A percentile compares a stretch with the other conserved stretches of the same genome.
Evolutionary conservation across 2,888 invertebrate species (phyloP).

Genomic region (Bhutanitis thaidina): DNA sequence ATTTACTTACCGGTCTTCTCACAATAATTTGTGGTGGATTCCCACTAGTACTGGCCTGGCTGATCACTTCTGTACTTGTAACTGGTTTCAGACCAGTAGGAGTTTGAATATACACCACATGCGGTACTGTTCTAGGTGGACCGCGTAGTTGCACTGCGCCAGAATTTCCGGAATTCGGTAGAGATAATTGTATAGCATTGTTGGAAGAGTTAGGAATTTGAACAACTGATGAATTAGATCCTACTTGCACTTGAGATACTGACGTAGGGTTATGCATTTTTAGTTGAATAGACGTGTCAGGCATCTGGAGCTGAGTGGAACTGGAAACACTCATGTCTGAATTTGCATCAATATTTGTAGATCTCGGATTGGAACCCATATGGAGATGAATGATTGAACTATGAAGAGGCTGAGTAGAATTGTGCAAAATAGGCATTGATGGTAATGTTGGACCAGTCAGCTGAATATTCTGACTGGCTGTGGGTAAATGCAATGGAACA

Average conservation of each 20-base stretch:
- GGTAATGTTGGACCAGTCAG: conserved; percentile 52
- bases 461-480: conserved; percentile 59
- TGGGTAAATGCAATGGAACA: conserved; percentile 65
- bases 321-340: conserved; percentile 57
- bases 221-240: conserved; percentile 52
- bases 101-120: conserved; percentile 81
- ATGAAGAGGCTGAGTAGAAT: conserved; percentile 49
- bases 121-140: conserved; percentile 65
- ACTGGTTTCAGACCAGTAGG: conserved; percentile 73
- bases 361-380: conserved; percentile 61
- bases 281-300: conserved; percentile 55
- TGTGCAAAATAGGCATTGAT: conserved; percentile 68
- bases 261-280: conserved; percentile 56
- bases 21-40: conserved; percentile 76
- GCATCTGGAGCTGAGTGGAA: conserved; percentile 55
- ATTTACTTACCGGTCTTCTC: conserved; percentile 70
- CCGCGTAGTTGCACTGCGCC: conserved; percentile 53
- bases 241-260: conserved; percentile 62
- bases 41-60: conserved; percentile 70
- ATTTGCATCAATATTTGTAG: conserved; percentile 52
- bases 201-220: conserved; percentile 63
- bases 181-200: conserved; percentile 58
- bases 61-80: conserved; percentile 67
- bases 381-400: conserved; percentile 72
- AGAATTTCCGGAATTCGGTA: conserved; percentile 38